Conservation (phyloP, 2,113 vertebrate genomes). For the Dolichallabes microphthalmus region DNA sequence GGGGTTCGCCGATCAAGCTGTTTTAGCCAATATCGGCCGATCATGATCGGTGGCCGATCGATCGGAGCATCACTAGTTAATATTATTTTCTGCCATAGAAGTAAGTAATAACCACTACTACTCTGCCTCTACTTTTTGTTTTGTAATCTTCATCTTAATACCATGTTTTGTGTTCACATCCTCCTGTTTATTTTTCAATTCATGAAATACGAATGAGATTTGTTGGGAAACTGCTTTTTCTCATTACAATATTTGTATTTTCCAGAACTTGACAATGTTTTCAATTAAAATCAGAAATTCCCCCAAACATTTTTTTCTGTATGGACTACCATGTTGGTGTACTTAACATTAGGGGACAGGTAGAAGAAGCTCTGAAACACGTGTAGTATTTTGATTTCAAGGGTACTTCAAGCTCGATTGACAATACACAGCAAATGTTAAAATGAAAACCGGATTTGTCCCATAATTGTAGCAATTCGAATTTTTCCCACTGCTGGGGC, state of each 20-base stretch:
- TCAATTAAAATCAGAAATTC: neutral
- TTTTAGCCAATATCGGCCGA: no score
- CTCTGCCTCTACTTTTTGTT: no score
- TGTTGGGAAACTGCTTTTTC: neutral
- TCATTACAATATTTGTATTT: neutral
- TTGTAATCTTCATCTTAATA: no score
- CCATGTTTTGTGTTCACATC: no score
- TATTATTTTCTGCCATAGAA: no score
- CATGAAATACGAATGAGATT: neutral
- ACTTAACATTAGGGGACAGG: neutral
- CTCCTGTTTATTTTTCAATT: no score
- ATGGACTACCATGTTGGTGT: neutral
- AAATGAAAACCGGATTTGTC: neutral
- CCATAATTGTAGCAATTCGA: neutral
- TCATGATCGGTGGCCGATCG: no score
- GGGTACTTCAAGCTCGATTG: neutral
- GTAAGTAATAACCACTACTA: no score
- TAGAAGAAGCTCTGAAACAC: neutral
- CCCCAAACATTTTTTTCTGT: neutral
- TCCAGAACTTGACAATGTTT: neutral
- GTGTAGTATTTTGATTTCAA: neutral
- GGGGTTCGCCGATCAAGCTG: no score
- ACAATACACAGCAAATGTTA: neutral
- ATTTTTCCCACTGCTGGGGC: neutral
- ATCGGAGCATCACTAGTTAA: no score